phyloP scores from a whole-genome alignment of 2,888 invertebrate genomes.

The Hemithea aestivaria region DNA sequence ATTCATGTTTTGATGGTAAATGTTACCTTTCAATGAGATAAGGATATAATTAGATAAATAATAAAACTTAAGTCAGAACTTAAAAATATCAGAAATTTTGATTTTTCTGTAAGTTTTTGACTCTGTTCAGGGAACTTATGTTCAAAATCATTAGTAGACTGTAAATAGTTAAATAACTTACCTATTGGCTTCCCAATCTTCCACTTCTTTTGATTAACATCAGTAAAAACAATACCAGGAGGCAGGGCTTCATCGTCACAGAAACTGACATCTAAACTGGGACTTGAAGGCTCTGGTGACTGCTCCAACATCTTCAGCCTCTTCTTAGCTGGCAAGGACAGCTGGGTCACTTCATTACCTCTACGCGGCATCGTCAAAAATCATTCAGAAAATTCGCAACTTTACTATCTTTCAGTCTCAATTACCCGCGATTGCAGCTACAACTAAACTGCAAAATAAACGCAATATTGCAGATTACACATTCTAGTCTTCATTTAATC shows the following conservation, averaged over 20 bases:
- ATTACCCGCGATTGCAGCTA: constrained; percentile 7
- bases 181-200: constrained; percentile 92
- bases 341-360: constrained; percentile 48
- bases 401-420: constrained; percentile 2
- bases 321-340: constrained; percentile 58
- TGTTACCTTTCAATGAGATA: too few species aligned
- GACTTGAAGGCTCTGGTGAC: constrained; percentile 24
- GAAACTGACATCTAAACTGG: constrained; percentile 61
- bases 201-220: constrained; percentile 91
- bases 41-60: too few species aligned
- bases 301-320: constrained; percentile 47
- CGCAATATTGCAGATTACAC: constrained; percentile 12
- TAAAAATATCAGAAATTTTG: too few species aligned
- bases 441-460: constrained; percentile 13
- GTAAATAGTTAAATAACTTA: constrained; percentile 50
- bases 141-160: too few species aligned
- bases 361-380: constrained; percentile 57
- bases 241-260: constrained; percentile 73
- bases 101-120: too few species aligned
- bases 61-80: background rate
- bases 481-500: constrained; percentile 34
- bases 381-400: constrained; percentile 1
- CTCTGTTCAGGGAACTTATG: too few species aligned
- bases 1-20: too few species aligned
- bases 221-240: constrained; percentile 88